Conservation (phyloP, 2,888 invertebrate species). For the Gari tellinella region DNA sequence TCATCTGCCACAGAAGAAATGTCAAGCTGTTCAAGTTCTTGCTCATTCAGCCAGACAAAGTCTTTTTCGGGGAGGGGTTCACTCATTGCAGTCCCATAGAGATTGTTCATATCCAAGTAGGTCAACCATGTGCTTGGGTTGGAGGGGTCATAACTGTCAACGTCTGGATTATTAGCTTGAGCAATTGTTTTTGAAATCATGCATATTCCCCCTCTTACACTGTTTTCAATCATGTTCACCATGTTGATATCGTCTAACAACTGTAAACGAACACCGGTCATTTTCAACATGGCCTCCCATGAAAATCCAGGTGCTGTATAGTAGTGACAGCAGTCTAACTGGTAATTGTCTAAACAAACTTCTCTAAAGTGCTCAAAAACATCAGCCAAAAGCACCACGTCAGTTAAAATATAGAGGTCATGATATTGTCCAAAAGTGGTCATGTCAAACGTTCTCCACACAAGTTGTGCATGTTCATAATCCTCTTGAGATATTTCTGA, state of each 20-base stretch:
- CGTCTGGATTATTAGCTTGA: conserved; percentile 69
- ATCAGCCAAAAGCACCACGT: conserved; percentile 72
- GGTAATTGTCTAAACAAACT: conserved; percentile 62
- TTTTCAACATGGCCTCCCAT: conserved; percentile 76
- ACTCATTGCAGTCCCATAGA: conserved; percentile 27
- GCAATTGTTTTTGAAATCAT: conserved; percentile 63
- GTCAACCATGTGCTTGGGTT: conserved; percentile 39
- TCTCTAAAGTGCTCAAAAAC: conserved; percentile 78
- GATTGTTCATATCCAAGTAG: conserved; percentile 27
- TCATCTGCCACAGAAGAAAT: conserved; percentile 19
- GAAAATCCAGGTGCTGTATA: conserved; percentile 74
- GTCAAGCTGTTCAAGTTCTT: conserved; percentile 7
- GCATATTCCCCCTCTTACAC: conserved; percentile 52
- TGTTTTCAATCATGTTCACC: conserved; percentile 57
- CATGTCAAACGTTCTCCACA: conserved; percentile 55
- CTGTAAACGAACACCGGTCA: conserved; percentile 67
- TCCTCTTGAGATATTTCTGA: conserved; percentile 55
- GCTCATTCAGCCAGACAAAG: conserved; percentile 7
- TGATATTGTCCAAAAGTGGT: conserved; percentile 46
- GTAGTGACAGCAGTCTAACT: conserved; percentile 72
- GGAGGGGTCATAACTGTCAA: conserved; percentile 50
- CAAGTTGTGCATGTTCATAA: conserved; percentile 49
- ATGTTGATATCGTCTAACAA: conserved; percentile 70
- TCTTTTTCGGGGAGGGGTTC: conserved; percentile 25
- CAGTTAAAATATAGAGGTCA: not conserved